Percentiles rank a stretch among this genome's conserved stretches.
Evolutionary conservation across 2,113 vertebrate genomes (phyloP).

Genomic region (Chamaea fasciata): DNA sequence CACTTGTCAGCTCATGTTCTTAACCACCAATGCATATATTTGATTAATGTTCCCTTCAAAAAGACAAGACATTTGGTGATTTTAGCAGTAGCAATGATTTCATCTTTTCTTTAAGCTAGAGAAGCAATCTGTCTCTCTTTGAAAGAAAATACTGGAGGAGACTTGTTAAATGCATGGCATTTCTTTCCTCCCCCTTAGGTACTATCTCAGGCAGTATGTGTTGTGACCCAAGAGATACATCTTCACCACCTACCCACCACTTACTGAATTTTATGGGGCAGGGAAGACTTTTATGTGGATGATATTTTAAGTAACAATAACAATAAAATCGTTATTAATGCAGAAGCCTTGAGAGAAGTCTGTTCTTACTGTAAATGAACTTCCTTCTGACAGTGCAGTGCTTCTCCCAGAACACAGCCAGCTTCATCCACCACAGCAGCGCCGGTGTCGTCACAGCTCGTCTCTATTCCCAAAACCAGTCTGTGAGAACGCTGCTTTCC

Average conservation of each 20-base stretch:
- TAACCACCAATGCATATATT: not conserved
- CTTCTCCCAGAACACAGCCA: constrained; percentile 85
- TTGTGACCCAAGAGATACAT: fast-evolving
- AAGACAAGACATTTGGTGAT: not conserved
- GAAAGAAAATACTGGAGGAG: not conserved
- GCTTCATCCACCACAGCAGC: constrained; percentile 90
- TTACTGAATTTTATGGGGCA: not conserved
- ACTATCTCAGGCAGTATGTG: fast-evolving
- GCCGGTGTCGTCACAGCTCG: constrained; percentile 94
- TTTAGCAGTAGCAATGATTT: not conserved
- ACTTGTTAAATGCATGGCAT: not conserved
- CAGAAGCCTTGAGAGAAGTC: not conserved
- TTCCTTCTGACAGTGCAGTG: constrained; percentile 84
- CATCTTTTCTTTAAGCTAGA: not conserved
- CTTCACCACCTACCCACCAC: not conserved
- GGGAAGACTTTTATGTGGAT: not conserved
- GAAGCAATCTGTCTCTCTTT: not conserved
- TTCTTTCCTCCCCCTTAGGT: not conserved
- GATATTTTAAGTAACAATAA: not conserved
- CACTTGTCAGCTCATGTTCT: not conserved
- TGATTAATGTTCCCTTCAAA: not conserved
- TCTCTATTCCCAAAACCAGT: constrained; percentile 90
- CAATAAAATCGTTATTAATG: not conserved
- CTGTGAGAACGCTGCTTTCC: not conserved
- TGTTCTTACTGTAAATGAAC: constrained; percentile 85